Base-by-base conservation (phyloP, 2,888 invertebrate species). In the Dynastes maya region DNA sequence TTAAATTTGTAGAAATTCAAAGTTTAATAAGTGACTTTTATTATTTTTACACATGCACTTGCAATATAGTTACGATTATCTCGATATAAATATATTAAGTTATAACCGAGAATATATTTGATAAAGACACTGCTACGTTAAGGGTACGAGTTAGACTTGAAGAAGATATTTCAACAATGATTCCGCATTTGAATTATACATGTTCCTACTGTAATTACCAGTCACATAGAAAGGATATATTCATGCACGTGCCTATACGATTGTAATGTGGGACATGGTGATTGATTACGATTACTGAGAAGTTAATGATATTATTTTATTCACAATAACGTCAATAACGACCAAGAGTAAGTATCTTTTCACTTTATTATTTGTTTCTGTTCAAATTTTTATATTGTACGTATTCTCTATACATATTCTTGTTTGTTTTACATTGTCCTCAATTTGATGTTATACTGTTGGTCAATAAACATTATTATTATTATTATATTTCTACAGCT, bases 1-100 rank as follows among this genome's bases (percentile, higher is more conserved):
- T 61, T 63, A 53, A 71, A 55, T 61, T 74, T 51, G 68, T 68
- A 68, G 68, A 68, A 71, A 71, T 29, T 16, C 71, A 53, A 55
- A 55, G 65, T 65, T 45, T 63, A 63, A 63, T 29, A 63, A 63
- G 29, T 29, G 63, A 29, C 4, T 63, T 63, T 63, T 63, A 63
- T 63, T 63, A 63, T 63, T 63, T 63, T 32, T 63, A 63, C 32
- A 32, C 63, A 32, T 63, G 63, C 63, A 29, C 63, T 13, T 63
- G 13, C 9, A 27, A 63, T 63, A 29, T 32, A 63, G 6, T 45
- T 45, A 5, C 11, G 45, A 45, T 45, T 45, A 45, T 45, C 11
- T 45, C 45, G 2, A 45, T 45, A 45, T 45, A 45, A 45, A 45
- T 11, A 58, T 22, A 22, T 58, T 58, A 22, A 58, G 22, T 58